Evolutionary conservation across 2,113 vertebrate species (phyloP).

Genomic region (Uria lomvia): DNA sequence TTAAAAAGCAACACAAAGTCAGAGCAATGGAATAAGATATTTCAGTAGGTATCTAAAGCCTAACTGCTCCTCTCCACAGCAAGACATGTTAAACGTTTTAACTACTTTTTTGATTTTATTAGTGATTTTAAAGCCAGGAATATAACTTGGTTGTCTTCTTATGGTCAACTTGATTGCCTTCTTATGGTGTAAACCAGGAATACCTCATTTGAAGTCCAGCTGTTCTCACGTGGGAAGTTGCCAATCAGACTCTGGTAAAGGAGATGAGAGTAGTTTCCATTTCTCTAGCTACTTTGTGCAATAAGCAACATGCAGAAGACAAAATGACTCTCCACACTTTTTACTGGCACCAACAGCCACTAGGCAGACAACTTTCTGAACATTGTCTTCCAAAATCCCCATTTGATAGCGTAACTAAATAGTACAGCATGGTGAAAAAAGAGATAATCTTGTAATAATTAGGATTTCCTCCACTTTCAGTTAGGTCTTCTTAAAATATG

Average conservation of each 20-base stretch:
- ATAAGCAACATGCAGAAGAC: not conserved
- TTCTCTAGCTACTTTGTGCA: not conserved
- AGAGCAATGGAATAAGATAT: not conserved
- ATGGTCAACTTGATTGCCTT: not conserved
- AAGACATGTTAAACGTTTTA: not conserved
- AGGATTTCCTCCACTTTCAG: not conserved
- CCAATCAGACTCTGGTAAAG: not conserved
- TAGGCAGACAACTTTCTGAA: not conserved
- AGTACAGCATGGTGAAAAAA: not conserved
- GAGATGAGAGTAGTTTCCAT: not conserved
- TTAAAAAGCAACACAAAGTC: not conserved
- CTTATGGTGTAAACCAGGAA: not conserved
- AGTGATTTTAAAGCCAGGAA: not conserved
- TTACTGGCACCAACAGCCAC: not conserved
- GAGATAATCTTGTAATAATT: not conserved
- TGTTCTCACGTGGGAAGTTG: not conserved
- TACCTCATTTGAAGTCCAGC: not conserved
- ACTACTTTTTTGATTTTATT: not conserved
- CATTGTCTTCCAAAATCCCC: not conserved
- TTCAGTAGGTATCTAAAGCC: not conserved
- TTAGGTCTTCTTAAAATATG: not conserved
- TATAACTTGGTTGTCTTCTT: not conserved
- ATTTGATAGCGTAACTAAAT: not conserved
- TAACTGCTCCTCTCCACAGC: not conserved
- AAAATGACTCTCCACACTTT: not conserved